Evolutionary conservation across 2,113 vertebrate species (phyloP), one percentile per base, ranked within the genome.

Genomic region (Carollia perspicillata): DNA sequence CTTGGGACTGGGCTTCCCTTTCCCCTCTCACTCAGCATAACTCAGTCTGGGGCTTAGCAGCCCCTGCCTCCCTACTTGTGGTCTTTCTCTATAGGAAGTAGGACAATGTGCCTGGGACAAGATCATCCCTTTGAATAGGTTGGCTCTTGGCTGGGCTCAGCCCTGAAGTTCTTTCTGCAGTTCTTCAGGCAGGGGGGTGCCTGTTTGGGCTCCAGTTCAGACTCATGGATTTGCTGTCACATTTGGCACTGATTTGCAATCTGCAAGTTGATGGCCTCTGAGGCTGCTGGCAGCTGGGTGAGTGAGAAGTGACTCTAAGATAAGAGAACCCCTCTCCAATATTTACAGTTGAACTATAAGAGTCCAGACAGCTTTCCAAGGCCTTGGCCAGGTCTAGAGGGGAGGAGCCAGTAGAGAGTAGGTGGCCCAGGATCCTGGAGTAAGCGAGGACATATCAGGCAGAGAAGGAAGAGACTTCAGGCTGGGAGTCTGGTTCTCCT

Each of bases 191-290:
- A 65, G 40, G 55, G 17, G 11, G 33, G 69, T 78, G 72, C 49
- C 84, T 93, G 23, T 49, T 86, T 89, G 87, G 18, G 22, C 90
- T 90, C 91, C 37, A 35, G 83, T 65, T 68, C 72, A 71, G 65
- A 49, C 51, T 69, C 23, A 4, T 6, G 23, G 87, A 63, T 71
- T 88, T 81, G 60, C 96, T 97, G 58, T 77, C 2, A 0, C 58
- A 60, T 89, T 90, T 81, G 94, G 78, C 83, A 77, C 90, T 97
- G 97, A 98, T 97, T 94, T 96, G 97, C 85, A 94, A 84, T 58
- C 97, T 97, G 95, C 55, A 66, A 93, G 55, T 65, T 93, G 93
- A 96, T 66, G 55, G 93, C 77, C 88, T 18, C 79, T 94, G 87
- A 88, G 60, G 77, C 55, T 72, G 86, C 77, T 94, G 95, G 95